These are phyloP conservation scores for Metalampra italica DNA, from an alignment of 2,888 invertebrate genomes.

Conservation along the genomic window DNA sequence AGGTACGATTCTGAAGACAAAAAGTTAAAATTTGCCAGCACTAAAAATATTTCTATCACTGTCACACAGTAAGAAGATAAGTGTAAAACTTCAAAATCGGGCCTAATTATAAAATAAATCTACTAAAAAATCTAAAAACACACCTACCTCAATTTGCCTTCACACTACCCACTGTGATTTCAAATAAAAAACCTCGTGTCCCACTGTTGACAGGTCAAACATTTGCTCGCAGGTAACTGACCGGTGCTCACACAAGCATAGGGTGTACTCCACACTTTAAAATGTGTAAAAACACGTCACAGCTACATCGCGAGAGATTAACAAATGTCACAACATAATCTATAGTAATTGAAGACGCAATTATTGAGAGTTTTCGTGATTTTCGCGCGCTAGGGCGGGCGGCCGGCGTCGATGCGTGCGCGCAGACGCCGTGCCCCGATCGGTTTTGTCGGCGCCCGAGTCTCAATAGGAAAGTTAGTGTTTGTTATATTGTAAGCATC, in stretches of 20 bases:
- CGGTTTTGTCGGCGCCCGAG: slow-evolving; percentile 53
- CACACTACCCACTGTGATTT: background rate
- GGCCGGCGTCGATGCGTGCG: slow-evolving; percentile 67
- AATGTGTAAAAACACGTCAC: slow-evolving; percentile 15
- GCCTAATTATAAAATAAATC: background rate
- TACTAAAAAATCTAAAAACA: background rate
- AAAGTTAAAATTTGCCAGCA: no score
- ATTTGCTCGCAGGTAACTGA: slow-evolving; percentile 43
- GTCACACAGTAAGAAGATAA: no score
- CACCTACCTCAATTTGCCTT: background rate
- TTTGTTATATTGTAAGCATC: slow-evolving; percentile 50
- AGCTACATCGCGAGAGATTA: slow-evolving; percentile 13
- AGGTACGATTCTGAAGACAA: no score
- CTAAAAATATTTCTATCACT: no score
- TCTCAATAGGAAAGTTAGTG: slow-evolving; percentile 52
- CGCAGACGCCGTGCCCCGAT: slow-evolving; percentile 63
- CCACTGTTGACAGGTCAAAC: slow-evolving; percentile 60
- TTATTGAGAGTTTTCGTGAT: slow-evolving; percentile 8
- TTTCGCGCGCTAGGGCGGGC: slow-evolving; percentile 59
- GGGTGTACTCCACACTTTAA: slow-evolving; percentile 30
- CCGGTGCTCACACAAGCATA: slow-evolving; percentile 15
- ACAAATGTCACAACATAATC: slow-evolving; percentile 9
- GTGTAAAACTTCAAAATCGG: no score
- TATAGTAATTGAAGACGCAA: no score
- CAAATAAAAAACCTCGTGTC: slow-evolving; percentile 34